Conservation (phyloP, 1,140 invertebrate species). For the Drosophila repleta region DNA sequence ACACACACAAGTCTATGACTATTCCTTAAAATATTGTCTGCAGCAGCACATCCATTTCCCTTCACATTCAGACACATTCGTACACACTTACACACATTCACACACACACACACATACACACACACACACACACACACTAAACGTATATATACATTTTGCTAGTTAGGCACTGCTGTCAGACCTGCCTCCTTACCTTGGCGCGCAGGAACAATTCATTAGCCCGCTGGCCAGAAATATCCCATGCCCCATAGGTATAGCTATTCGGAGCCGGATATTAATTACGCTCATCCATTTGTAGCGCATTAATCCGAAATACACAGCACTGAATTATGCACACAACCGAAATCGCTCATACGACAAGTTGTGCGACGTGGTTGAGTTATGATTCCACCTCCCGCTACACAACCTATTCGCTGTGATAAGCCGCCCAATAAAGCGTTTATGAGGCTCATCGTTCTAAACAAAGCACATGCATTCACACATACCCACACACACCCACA, state of each 20-base stretch:
- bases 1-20: slow-evolving; percentile 7
- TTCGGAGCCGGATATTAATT: slow-evolving; percentile 64
- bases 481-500: not conserved
- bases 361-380: slow-evolving; percentile 29
- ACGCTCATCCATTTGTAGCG: slow-evolving; percentile 52
- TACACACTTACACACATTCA: not conserved
- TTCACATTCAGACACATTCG: not conserved
- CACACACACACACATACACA: not conserved
- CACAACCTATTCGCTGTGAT: slow-evolving; percentile 1
- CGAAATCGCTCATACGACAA: slow-evolving; percentile 37
- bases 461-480: not conserved
- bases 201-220: slow-evolving; percentile 49
- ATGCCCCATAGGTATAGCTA: not conserved
- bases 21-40: slow-evolving; percentile 29
- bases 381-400: slow-evolving; percentile 13
- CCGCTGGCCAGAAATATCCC: slow-evolving; percentile 1
- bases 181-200: slow-evolving; percentile 21
- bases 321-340: slow-evolving; percentile 40
- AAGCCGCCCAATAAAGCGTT: slow-evolving; percentile 22
- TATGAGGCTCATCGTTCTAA: slow-evolving; percentile 24
- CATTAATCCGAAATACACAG: slow-evolving; percentile 49
- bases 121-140: not conserved
- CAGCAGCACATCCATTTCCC: slow-evolving; percentile 3
- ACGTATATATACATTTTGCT: not conserved
- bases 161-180: not conserved